phyloP scores from a whole-genome alignment of 2,888 invertebrate species.

The Drosophila neotestacea region DNA sequence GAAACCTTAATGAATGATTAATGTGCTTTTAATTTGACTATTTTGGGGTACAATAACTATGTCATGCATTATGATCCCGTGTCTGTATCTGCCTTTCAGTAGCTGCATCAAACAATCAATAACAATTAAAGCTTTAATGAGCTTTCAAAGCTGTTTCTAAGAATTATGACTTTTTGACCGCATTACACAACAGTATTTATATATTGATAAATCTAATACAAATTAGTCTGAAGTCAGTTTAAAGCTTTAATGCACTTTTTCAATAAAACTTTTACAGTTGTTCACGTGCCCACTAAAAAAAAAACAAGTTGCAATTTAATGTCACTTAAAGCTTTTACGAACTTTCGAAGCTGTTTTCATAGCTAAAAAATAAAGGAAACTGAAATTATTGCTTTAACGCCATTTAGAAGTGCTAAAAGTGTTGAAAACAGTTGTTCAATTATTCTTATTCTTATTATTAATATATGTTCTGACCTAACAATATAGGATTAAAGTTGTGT shows the following conservation, averaged over 20 bases:
- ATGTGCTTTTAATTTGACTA: slow-evolving; percentile 28
- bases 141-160: slow-evolving; percentile 3
- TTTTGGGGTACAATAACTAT: slow-evolving; percentile 10
- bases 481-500: slow-evolving; percentile 1
- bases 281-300: slow-evolving; percentile 3
- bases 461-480: slow-evolving; percentile 9
- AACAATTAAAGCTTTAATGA: not conserved
- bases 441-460: slow-evolving; percentile 13
- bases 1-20: slow-evolving; percentile 47
- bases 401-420: slow-evolving; percentile 3
- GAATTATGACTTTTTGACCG: not conserved
- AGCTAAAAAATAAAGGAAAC: slow-evolving; percentile 8
- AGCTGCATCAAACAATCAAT: not conserved
- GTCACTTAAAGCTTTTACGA: slow-evolving; percentile 14
- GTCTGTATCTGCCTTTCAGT: not conserved
- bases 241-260: slow-evolving; percentile 8
- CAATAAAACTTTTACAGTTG: slow-evolving; percentile 5
- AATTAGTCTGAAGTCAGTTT: not conserved
- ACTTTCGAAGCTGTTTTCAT: slow-evolving; percentile 21
- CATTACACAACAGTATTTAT: not conserved
- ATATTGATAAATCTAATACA: not conserved
- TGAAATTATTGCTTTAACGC: not conserved
- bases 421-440: slow-evolving; percentile 33
- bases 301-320: not conserved
- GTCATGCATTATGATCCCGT: not conserved